Evolutionary conservation across 1,140 invertebrate species (phyloP).

Genomic region (Conus ventricosus): DNA sequence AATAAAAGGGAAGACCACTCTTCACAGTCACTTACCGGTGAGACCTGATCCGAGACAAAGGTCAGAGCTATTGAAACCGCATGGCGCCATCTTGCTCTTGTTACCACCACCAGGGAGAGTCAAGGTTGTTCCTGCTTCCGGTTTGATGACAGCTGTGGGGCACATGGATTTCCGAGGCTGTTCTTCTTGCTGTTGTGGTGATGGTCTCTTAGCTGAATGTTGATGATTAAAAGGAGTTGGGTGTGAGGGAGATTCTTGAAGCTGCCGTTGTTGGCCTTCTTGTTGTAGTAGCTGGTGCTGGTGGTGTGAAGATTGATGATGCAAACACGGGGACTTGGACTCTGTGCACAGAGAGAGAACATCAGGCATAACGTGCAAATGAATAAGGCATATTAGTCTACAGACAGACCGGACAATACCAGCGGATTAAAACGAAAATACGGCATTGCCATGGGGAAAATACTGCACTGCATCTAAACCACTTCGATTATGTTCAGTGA

Average conservation of each 20-base stretch:
- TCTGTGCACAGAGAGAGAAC: conserved; percentile 1
- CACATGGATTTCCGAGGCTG: background rate
- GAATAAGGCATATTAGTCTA: too few relatives aligned
- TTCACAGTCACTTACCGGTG: background rate
- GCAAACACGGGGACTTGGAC: background rate
- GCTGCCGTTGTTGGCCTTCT: background rate
- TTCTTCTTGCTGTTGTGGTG: conserved; percentile 10
- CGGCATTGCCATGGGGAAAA: too few relatives aligned
- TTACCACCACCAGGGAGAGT: background rate
- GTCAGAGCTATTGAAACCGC: conserved; percentile 3
- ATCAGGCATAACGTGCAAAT: too few relatives aligned
- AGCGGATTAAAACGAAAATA: too few relatives aligned
- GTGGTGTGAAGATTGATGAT: background rate
- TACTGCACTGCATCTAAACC: too few relatives aligned
- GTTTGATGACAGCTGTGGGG: conserved; percentile 19
- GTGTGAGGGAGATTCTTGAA: background rate
- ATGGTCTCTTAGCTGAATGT: background rate
- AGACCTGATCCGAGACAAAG: background rate
- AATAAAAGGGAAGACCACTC: too few relatives aligned
- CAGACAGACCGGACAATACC: too few relatives aligned
- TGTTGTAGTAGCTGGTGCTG: background rate
- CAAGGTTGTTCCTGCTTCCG: background rate
- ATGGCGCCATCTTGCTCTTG: conserved; percentile 28
- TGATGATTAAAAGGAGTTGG: background rate
- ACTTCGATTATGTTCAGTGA: too few relatives aligned